Percentiles rank a stretch among this genome's conserved stretches.
Evolutionary conservation across 2,888 invertebrate species (phyloP).

Genomic region (Nipponacmea schrenckii): DNA sequence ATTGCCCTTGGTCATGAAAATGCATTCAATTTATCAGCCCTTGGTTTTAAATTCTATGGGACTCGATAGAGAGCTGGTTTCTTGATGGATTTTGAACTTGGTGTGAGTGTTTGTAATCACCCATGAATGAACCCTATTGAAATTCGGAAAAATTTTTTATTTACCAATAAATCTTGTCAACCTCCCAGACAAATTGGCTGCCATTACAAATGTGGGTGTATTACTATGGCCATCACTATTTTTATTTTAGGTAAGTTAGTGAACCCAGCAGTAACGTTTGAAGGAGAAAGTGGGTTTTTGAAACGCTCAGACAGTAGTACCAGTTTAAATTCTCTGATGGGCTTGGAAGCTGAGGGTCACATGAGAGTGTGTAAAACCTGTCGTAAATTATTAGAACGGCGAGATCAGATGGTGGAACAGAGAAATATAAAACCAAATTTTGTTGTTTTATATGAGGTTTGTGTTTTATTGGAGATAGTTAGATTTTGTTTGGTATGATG

Average conservation of each 20-base stretch:
- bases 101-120: constrained; percentile 14
- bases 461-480: constrained; percentile 16
- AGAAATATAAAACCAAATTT: constrained; percentile 83
- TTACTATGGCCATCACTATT: neutral
- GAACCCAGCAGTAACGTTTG: constrained; percentile 69
- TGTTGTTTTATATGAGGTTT: constrained; percentile 80
- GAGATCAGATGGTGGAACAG: constrained; percentile 84
- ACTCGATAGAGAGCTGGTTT: too few relatives aligned
- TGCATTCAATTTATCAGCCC: too few relatives aligned
- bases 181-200: too few relatives aligned
- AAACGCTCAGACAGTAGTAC: constrained; percentile 70
- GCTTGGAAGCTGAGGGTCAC: constrained; percentile 75
- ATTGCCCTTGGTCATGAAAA: too few relatives aligned
- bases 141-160: too few relatives aligned
- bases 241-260: constrained; percentile 72
- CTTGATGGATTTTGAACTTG: too few relatives aligned
- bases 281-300: constrained; percentile 58
- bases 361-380: constrained; percentile 69
- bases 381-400: constrained; percentile 77
- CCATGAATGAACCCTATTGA: too few relatives aligned
- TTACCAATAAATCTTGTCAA: too few relatives aligned
- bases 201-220: too few relatives aligned
- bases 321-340: constrained; percentile 71
- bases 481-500: neutral
- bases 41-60: too few relatives aligned